Percentiles rank a stretch among this genome's conserved stretches.
Conservation (phyloP, 2,113 vertebrate genomes). For the Cheirogaleus medius region DNA sequence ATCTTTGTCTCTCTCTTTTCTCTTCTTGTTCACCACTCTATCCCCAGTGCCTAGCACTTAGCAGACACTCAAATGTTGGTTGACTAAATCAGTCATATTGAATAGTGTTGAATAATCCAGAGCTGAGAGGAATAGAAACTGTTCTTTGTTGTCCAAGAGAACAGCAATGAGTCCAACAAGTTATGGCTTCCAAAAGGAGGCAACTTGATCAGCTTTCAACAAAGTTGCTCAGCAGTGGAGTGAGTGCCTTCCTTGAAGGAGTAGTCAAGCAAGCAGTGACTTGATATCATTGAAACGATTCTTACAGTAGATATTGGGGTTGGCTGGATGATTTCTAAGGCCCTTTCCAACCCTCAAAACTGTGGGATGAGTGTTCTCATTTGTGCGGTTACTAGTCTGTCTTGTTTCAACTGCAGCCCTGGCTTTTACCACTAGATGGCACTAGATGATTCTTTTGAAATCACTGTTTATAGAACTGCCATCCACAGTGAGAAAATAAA, state of each 20-base stretch:
- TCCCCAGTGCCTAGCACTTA: background rate
- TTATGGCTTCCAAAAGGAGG: background rate
- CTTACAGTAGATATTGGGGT: background rate
- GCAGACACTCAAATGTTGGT: background rate
- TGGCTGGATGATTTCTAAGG: background rate
- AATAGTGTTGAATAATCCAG: background rate
- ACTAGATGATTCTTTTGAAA: background rate
- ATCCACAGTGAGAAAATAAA: background rate
- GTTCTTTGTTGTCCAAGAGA: background rate
- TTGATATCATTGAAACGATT: background rate
- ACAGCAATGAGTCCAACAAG: background rate
- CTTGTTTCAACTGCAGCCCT: background rate
- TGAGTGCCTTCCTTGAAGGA: background rate
- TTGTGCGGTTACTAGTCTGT: background rate
- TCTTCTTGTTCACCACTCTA: background rate
- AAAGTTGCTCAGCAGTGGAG: background rate
- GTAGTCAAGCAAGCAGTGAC: background rate
- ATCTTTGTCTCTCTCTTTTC: background rate
- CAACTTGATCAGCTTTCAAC: background rate
- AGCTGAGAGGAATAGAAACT: background rate
- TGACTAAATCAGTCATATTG: no score
- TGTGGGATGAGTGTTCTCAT: background rate
- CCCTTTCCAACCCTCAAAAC: background rate
- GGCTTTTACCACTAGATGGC: constrained; percentile 23
- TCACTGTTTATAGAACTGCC: background rate